Evolutionary conservation across 1,140 invertebrate genomes (phyloP).

Genomic region (Hyles vespertilio): DNA sequence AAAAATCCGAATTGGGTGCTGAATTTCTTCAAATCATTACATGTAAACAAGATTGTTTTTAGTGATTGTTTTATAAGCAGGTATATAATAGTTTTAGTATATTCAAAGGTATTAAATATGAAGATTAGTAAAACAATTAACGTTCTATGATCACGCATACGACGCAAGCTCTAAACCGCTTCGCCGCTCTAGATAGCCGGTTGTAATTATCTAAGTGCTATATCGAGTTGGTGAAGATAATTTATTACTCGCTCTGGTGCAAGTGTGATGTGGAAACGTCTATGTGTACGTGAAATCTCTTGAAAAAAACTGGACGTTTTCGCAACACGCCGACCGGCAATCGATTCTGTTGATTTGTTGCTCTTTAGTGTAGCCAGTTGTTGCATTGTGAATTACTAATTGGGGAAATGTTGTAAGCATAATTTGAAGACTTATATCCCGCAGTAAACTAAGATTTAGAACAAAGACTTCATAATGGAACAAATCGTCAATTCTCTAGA

Average conservation of each 20-base stretch:
- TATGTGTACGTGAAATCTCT: slow-evolving; percentile 21
- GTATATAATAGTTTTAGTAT: too few species aligned
- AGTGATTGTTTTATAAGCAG: too few species aligned
- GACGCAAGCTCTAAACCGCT: neutral
- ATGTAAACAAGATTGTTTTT: too few species aligned
- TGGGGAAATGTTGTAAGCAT: too few species aligned
- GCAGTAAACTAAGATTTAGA: too few species aligned
- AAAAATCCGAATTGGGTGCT: too few species aligned
- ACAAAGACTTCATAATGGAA: too few species aligned
- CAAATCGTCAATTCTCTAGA: too few species aligned
- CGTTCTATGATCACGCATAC: neutral
- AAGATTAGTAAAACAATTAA: too few species aligned
- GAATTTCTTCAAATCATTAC: too few species aligned
- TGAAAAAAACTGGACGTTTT: slow-evolving; percentile 27
- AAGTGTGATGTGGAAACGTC: slow-evolving; percentile 21
- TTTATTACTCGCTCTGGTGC: slow-evolving; percentile 13
- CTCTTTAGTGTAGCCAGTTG: slow-evolving; percentile 14
- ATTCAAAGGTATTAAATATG: too few species aligned
- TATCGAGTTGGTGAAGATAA: slow-evolving; percentile 12
- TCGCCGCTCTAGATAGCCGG: neutral
- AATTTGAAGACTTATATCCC: too few species aligned
- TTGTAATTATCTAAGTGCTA: slow-evolving; percentile 8
- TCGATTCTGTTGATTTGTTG: slow-evolving; percentile 26
- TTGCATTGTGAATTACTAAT: neutral
- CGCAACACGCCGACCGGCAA: slow-evolving; percentile 23